Percentiles rank a stretch among this genome's conserved stretches.
phyloP scores from a whole-genome alignment of 1,140 invertebrate genomes.

The Battus philenor region DNA sequence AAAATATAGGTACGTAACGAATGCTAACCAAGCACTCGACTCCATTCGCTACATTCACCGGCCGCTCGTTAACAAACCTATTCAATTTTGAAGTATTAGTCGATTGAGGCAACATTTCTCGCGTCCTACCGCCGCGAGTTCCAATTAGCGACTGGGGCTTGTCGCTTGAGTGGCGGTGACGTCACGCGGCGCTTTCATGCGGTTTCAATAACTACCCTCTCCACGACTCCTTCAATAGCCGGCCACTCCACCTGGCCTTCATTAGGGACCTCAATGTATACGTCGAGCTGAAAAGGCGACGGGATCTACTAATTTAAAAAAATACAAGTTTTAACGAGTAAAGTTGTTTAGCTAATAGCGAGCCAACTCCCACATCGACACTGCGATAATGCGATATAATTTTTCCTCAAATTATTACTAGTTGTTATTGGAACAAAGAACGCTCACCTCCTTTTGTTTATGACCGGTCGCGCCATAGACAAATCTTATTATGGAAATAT shows the following conservation, averaged over 20 bases:
- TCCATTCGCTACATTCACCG: constrained; percentile 66
- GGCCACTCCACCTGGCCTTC: constrained; percentile 70
- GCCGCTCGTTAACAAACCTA: constrained; percentile 72
- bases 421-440: constrained; percentile 62
- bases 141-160: constrained; percentile 72
- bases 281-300: constrained; percentile 60
- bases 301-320: constrained; percentile 58
- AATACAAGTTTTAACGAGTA: constrained; percentile 67
- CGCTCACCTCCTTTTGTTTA: constrained; percentile 59
- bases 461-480: constrained; percentile 63
- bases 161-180: constrained; percentile 67
- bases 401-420: constrained; percentile 61
- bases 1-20: constrained; percentile 46
- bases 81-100: constrained; percentile 73
- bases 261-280: constrained; percentile 70
- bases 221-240: constrained; percentile 66
- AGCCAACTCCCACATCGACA: constrained; percentile 24
- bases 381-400: constrained; percentile 44
- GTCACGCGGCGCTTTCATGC: constrained; percentile 69
- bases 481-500: constrained; percentile 76
- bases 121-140: constrained; percentile 70
- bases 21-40: constrained; percentile 55
- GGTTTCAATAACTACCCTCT: constrained; percentile 73
- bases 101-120: constrained; percentile 71
- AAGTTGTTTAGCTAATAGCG: constrained; percentile 69